Evolutionary conservation across 1,140 invertebrate species (phyloP).

Genomic region (Argopecten irradians): DNA sequence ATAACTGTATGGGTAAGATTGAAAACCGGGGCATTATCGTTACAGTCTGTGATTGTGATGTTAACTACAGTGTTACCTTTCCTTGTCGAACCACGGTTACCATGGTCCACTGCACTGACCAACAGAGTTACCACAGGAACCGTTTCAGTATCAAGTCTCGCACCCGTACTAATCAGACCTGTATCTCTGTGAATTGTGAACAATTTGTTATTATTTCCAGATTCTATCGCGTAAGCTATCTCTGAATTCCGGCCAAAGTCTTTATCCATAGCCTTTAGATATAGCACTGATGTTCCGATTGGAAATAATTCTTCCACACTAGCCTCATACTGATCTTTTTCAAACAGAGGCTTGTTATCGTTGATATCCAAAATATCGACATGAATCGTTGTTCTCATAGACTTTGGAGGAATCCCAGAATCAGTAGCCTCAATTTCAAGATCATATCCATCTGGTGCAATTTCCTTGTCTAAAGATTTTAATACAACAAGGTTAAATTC

Average conservation of each 20-base stretch:
- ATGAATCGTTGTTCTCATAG: slow-evolving; percentile 69
- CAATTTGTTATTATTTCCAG: slow-evolving; percentile 63
- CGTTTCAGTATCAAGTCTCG: slow-evolving; percentile 68
- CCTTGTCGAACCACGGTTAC: slow-evolving; percentile 88
- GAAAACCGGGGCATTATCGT: slow-evolving; percentile 75
- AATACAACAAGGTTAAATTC: slow-evolving; percentile 78
- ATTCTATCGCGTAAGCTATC: slow-evolving; percentile 86
- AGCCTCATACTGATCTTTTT: slow-evolving; percentile 91
- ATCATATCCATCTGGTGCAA: slow-evolving; percentile 79
- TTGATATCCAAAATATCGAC: slow-evolving; percentile 86
- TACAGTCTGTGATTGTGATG: slow-evolving; percentile 73
- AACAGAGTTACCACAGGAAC: slow-evolving; percentile 53
- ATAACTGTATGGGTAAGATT: slow-evolving; percentile 60
- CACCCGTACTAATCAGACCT: slow-evolving; percentile 91
- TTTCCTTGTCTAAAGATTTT: slow-evolving; percentile 85
- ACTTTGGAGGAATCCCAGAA: slow-evolving; percentile 85
- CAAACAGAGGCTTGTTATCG: slow-evolving; percentile 92
- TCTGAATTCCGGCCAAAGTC: slow-evolving; percentile 88
- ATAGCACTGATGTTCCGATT: slow-evolving; percentile 87
- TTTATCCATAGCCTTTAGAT: slow-evolving; percentile 72
- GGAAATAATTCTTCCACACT: slow-evolving; percentile 92
- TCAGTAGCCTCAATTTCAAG: slow-evolving; percentile 91
- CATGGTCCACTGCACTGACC: slow-evolving; percentile 80
- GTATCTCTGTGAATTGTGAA: slow-evolving; percentile 80
- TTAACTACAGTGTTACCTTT: slow-evolving; percentile 80